A percentile compares a stretch with the other conserved stretches of the same genome.
phyloP scores from a whole-genome alignment of 1,140 invertebrate species.

The Chlorops oryzae region DNA sequence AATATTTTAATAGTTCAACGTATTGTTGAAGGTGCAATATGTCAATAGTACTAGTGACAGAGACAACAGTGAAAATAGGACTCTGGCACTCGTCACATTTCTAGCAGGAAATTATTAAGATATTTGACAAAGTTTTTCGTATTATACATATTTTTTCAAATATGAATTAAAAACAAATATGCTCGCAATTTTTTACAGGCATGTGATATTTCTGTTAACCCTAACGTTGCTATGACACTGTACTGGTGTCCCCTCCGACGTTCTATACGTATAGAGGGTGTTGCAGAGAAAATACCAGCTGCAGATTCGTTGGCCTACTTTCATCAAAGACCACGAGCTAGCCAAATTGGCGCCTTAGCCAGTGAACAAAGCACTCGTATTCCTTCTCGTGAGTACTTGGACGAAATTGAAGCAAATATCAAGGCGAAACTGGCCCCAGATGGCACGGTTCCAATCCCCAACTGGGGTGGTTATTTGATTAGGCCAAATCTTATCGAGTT shows the following conservation, averaged over 20 bases:
- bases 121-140: too few species aligned
- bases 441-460: conserved; percentile 37
- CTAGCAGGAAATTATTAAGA: too few species aligned
- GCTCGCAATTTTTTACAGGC: too few species aligned
- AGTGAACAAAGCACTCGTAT: conserved; percentile 82
- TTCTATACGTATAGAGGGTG: conserved; percentile 84
- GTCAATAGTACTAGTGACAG: too few species aligned
- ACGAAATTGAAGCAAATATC: conserved; percentile 61
- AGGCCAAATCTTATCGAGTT: conserved; percentile 81
- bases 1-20: too few species aligned
- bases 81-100: too few species aligned
- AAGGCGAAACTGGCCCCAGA: conserved; percentile 51
- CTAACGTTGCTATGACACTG: conserved; percentile 78
- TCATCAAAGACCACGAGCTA: conserved; percentile 67
- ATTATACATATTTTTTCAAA: too few species aligned
- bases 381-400: conserved; percentile 62
- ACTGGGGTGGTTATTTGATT: conserved; percentile 76
- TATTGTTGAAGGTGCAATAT: too few species aligned
- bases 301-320: conserved; percentile 82
- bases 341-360: conserved; percentile 78
- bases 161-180: too few species aligned
- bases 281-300: conserved; percentile 63
- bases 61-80: too few species aligned
- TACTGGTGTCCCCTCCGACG: conserved; percentile 81
- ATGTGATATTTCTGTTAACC: conserved; percentile 78